phyloP scores from a whole-genome alignment of 1,140 invertebrate genomes.

The Glossosoma conforme region DNA sequence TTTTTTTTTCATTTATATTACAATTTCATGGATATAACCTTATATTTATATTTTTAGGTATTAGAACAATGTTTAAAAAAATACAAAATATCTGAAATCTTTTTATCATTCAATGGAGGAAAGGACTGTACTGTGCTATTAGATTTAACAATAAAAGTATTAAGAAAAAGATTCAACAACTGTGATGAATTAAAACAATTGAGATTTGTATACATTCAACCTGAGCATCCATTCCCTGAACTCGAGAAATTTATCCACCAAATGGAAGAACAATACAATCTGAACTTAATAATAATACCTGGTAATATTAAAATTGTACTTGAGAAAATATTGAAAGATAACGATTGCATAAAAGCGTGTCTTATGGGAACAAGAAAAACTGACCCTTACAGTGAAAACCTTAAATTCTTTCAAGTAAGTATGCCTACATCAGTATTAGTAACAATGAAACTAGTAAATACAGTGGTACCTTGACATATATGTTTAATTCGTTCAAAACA shows the following conservation, averaged over 20 bases:
- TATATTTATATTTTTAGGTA: constrained; percentile 36
- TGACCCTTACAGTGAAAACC: constrained; percentile 70
- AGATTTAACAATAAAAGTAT: constrained; percentile 66
- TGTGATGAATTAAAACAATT: constrained; percentile 41
- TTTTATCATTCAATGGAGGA: constrained; percentile 93
- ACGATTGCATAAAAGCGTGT: constrained; percentile 69
- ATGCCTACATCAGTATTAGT: constrained; percentile 9
- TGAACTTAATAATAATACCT: constrained; percentile 65
- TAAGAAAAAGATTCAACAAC: constrained; percentile 51
- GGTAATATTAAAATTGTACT: constrained; percentile 71
- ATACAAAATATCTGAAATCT: constrained; percentile 67
- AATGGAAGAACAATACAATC: constrained; percentile 64
- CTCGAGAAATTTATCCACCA: constrained; percentile 78
- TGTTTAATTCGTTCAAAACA: no score
- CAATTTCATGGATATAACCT: constrained; percentile 4
- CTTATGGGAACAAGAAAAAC: constrained; percentile 83
- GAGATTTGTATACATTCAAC: constrained; percentile 71
- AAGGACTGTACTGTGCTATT: constrained; percentile 94
- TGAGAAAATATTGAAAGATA: constrained; percentile 54
- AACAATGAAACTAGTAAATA: constrained; percentile 1
- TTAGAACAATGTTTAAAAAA: constrained; percentile 47
- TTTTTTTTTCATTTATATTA: background rate
- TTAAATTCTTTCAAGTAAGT: constrained; percentile 65
- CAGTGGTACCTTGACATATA: constrained; percentile 1
- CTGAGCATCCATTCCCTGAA: constrained; percentile 75